Evolutionary conservation across 2,888 invertebrate species (phyloP).

Genomic region (Axea sp.): DNA sequence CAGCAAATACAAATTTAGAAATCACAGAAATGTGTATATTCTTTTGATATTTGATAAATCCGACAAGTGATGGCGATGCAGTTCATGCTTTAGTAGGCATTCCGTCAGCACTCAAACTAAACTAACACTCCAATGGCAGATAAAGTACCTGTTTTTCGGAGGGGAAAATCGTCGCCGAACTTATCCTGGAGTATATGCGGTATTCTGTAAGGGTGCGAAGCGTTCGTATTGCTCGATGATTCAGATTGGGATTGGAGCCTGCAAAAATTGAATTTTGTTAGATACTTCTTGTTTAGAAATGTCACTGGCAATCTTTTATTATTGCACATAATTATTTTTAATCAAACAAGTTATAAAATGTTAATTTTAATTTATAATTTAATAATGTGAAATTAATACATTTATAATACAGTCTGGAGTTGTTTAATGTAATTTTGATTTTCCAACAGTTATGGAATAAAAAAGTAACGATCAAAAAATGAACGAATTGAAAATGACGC

Average conservation of each 20-base stretch:
- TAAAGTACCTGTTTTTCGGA: conserved; percentile 93
- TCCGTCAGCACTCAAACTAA: conserved; percentile 70
- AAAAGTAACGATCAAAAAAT: too few species aligned
- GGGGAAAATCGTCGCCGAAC: conserved; percentile 91
- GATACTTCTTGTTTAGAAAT: too few species aligned
- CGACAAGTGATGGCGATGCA: conserved; percentile 58
- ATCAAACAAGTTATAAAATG: too few species aligned
- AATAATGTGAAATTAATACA: too few species aligned
- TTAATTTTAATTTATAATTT: too few species aligned
- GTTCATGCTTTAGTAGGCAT: conserved; percentile 74
- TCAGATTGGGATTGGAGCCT: conserved; percentile 78
- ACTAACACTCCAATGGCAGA: conserved; percentile 14
- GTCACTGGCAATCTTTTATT: too few species aligned
- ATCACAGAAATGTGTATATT: too few species aligned
- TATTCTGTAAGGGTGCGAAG: conserved; percentile 86
- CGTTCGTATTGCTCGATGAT: conserved; percentile 78
- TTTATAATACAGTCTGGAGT: too few species aligned
- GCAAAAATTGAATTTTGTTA: conserved; percentile 21
- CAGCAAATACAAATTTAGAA: too few species aligned
- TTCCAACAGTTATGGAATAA: too few species aligned
- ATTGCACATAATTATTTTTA: too few species aligned
- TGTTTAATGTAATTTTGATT: too few species aligned
- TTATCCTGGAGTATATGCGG: conserved; percentile 83
- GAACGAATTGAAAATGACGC: conserved; percentile 18
- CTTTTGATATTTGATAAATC: conserved; percentile 13